Evolutionary conservation across 2,113 vertebrate species (phyloP), one percentile per base, ranked within the genome.

Genomic region (Rhombomys opimus): DNA sequence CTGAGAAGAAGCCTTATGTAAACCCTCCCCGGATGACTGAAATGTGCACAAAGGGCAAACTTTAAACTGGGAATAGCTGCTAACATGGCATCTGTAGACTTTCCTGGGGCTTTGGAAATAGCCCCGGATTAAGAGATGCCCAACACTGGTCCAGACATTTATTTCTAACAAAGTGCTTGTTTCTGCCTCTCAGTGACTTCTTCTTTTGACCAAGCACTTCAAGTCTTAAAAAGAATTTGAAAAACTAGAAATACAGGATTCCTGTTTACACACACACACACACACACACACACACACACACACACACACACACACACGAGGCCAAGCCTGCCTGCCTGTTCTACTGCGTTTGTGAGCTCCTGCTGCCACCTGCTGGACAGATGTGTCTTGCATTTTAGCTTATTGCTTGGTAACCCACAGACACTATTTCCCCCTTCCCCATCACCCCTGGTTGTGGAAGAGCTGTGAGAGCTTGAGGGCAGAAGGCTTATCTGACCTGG

Each of bases 281-380:
- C 76, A 78, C 76, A 77, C 41, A 77, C 75, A 77, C 75, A 76
- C 75, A 30, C 41, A 77, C 75, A 77, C 75, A 77, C 75, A 77
- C 75, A 77, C 75, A 52, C 76, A 77, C 46, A 77, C 46, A 78
- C 46, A 77, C 75, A 30, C 72, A 7, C 73, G 76, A 91, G 89
- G 46, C 25, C 72, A 63, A 73, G 63, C 23, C 72, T 30, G 85
- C 32, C 0, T 25, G 76, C 32, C 3, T n/a, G 20, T 46, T 4
- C n/a, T 18, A 12, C 20, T 1, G 3, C 41, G 78, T 91, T 70
- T 76, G 78, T 88, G 84, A 90, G 93, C 22, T 3, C 41, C 89
- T 95, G 87, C 93, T 93, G 98, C 98, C 98, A 98, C 94, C 98
- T 97, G 84, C 97, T 97, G 98, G 98, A 73, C 50, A 84, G 20